phyloP scores from a whole-genome alignment of 2,113 vertebrate genomes.

The Nibea albiflora region DNA sequence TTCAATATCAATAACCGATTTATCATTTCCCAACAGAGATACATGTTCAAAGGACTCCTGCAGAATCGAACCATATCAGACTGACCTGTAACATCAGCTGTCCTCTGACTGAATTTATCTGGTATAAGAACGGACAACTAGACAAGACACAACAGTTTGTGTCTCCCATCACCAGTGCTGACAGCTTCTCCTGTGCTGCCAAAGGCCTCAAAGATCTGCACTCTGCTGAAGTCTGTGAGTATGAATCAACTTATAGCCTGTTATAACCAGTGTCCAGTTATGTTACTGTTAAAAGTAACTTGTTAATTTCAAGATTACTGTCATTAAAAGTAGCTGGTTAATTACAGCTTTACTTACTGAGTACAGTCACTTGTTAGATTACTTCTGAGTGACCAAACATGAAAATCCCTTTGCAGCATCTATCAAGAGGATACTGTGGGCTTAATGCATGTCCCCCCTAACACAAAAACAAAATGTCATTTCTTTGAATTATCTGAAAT shows the following conservation, averaged over 20 bases:
- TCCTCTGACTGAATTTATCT: slow-evolving; percentile 12
- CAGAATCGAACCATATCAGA: accelerated
- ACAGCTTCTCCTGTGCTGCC: slow-evolving; percentile 7
- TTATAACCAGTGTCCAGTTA: no score
- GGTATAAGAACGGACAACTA: background rate
- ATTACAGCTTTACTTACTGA: no score
- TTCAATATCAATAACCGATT: background rate
- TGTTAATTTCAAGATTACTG: no score
- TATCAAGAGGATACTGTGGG: no score
- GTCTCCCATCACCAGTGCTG: accelerated
- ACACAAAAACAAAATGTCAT: no score
- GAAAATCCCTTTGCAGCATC: no score
- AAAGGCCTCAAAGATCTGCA: background rate
- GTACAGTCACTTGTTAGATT: no score
- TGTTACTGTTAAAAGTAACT: no score
- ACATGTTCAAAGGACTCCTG: background rate
- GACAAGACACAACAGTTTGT: accelerated
- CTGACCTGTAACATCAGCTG: slow-evolving; percentile 36
- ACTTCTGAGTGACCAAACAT: no score
- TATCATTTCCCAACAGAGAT: background rate
- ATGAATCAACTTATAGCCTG: background rate
- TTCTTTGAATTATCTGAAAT: no score
- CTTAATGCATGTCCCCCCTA: no score
- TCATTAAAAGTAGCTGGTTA: no score
- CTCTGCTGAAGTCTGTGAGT: slow-evolving; percentile 47